A percentile compares a stretch with the other conserved stretches of the same genome.
Conservation (phyloP, 1,140 invertebrate genomes). For the Drosophila azteca region DNA sequence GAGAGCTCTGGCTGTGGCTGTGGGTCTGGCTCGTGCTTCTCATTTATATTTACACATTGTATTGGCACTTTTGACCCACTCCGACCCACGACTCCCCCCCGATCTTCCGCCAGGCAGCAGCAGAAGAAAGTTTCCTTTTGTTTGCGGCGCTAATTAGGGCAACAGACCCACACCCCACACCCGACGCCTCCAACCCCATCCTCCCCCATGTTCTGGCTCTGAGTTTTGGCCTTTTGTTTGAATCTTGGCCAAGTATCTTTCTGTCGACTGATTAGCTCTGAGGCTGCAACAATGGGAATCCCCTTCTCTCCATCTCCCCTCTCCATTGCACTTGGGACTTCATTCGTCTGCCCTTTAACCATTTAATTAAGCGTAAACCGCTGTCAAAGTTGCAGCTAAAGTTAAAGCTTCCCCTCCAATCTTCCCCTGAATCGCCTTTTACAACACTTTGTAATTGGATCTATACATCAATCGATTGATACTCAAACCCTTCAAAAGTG, state of each 20-base stretch:
- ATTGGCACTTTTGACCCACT: slow-evolving; percentile 69
- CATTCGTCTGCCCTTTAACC: slow-evolving; percentile 59
- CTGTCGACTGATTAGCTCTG: slow-evolving; percentile 72
- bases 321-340: slow-evolving; percentile 38
- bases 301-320: background rate
- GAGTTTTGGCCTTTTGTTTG: slow-evolving; percentile 55
- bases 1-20: too few species aligned
- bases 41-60: slow-evolving; percentile 76
- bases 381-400: slow-evolving; percentile 71
- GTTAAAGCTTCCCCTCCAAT: too few species aligned
- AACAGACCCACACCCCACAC: slow-evolving; percentile 5
- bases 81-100: slow-evolving; percentile 19
- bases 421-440: slow-evolving; percentile 59
- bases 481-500: too few species aligned
- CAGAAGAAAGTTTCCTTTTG: slow-evolving; percentile 55
- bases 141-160: slow-evolving; percentile 72
- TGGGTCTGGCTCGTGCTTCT: slow-evolving; percentile 15
- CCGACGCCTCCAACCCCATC: too few species aligned
- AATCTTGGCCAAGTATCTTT: slow-evolving; percentile 57
- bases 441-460: slow-evolving; percentile 65
- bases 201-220: too few species aligned
- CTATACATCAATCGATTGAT: too few species aligned
- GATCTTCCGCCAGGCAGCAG: slow-evolving; percentile 6
- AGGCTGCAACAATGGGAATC: slow-evolving; percentile 32
- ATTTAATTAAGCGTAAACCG: slow-evolving; percentile 75